Conservation (phyloP, 30 jellyfish, hydroid and myxozoan species). For the Mastigias papua region DNA sequence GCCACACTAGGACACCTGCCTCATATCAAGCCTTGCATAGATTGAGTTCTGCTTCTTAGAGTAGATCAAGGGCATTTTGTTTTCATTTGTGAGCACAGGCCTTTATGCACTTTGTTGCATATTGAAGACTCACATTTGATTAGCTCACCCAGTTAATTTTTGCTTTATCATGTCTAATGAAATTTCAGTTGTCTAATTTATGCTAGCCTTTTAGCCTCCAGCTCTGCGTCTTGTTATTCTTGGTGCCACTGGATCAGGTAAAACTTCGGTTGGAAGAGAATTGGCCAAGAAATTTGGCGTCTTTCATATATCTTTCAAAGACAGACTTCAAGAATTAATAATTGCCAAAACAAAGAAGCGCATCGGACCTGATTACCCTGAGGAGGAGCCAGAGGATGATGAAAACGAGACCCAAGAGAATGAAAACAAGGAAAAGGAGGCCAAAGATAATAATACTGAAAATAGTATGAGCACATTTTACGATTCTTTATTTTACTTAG, state of each 20-base stretch:
- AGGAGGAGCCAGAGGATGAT: conserved; percentile 59
- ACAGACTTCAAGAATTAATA: conserved; percentile 89
- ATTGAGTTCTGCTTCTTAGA: too few relatives aligned
- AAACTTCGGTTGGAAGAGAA: conserved; percentile 88
- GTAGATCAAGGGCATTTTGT: too few relatives aligned
- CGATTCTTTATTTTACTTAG: too few relatives aligned
- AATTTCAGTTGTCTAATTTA: not conserved
- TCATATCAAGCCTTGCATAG: too few relatives aligned
- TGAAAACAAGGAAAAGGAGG: not conserved
- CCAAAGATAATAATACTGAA: not conserved
- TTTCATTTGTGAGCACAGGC: too few relatives aligned
- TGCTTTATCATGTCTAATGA: not conserved
- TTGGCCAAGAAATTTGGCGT: conserved; percentile 92
- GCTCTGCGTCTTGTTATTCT: conserved; percentile 83
- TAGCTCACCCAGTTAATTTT: not conserved
- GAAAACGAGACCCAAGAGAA: conserved; percentile 46
- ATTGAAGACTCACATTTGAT: too few relatives aligned
- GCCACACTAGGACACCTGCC: too few relatives aligned
- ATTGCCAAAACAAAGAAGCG: conserved; percentile 88
- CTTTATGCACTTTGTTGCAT: too few relatives aligned
- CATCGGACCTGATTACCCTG: conserved; percentile 95
- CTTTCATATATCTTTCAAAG: conserved; percentile 94
- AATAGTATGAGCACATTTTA: too few relatives aligned
- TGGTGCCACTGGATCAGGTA: conserved; percentile 98
- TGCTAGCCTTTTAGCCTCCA: conserved; percentile 84